These are phyloP conservation scores for Nannoperca obscura DNA, from an alignment of 2,797 vertebrate genomes.

Conservation along the genomic window DNA sequence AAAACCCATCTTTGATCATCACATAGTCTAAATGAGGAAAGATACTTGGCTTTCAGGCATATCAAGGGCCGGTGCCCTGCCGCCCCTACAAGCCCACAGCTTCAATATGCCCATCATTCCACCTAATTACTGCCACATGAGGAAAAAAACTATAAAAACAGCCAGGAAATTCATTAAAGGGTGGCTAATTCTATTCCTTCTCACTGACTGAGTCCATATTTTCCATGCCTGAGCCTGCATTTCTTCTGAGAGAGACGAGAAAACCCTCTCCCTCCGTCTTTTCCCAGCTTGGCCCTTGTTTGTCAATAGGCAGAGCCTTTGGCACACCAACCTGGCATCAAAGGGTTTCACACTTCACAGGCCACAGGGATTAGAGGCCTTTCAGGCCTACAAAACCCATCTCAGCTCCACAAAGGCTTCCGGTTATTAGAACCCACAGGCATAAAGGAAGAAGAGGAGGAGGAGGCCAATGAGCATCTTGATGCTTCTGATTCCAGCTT, in stretches of 20 bases:
- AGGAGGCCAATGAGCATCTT: slow-evolving; percentile 82
- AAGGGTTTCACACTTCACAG: slow-evolving; percentile 89
- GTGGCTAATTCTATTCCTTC: slow-evolving; percentile 83
- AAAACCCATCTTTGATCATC: slow-evolving; percentile 84
- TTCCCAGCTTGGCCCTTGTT: slow-evolving; percentile 84
- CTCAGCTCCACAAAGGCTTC: slow-evolving; percentile 86
- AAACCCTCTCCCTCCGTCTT: slow-evolving; percentile 73
- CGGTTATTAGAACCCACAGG: slow-evolving; percentile 85
- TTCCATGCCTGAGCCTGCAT: slow-evolving; percentile 77
- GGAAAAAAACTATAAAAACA: slow-evolving; percentile 73
- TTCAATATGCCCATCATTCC: slow-evolving; percentile 81
- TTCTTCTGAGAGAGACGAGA: slow-evolving; percentile 71
- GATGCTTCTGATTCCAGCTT: slow-evolving; percentile 80
- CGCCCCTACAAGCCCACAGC: slow-evolving; percentile 76
- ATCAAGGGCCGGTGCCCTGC: slow-evolving; percentile 79
- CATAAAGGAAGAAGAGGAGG: slow-evolving; percentile 78
- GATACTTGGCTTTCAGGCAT: slow-evolving; percentile 80
- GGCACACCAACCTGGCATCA: slow-evolving; percentile 86
- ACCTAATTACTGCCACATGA: slow-evolving; percentile 83
- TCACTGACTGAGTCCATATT: slow-evolving; percentile 83
- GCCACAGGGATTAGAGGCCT: slow-evolving; percentile 88
- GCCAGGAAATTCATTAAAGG: slow-evolving; percentile 85
- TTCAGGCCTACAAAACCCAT: slow-evolving; percentile 86
- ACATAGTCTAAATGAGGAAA: slow-evolving; percentile 85
- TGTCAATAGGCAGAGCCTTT: slow-evolving; percentile 87